Evolutionary conservation across 2,797 vertebrate species (phyloP), one percentile per base, ranked within the genome.

Genomic region (Myiotriccus ornatus): DNA sequence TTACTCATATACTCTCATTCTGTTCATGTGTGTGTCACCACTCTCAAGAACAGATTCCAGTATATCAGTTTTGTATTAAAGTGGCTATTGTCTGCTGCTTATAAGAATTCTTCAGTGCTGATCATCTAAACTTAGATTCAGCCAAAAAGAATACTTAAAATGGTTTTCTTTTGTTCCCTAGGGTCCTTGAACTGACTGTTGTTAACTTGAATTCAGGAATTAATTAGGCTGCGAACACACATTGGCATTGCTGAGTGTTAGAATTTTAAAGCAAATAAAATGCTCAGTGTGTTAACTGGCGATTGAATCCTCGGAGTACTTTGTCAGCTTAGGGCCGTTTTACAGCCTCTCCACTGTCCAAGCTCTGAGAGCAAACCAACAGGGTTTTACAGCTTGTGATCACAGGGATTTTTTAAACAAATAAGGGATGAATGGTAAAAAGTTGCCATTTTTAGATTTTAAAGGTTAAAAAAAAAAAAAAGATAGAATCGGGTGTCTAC

Each of bases 211-310:
- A 88, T 86, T 64, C 85, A 82, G 77, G 85, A 94, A 88, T 96
- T 96, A 96, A 96, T 96, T 94, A 91, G 83, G 35, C 89, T 90
- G 83, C 74, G 83, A 96, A 84, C 93, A 95, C 95, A 94, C 89
- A 93, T 64, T 94, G 94, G 77, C 94, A 88, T 88, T 88, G 76
- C 92, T 70, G 73, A 79, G 55, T 84, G 83, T 53, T 78, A 79
- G 89, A 93, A 81, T 93, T 94, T 92, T 91, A 88, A 92, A 91
- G 82, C 87, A 95, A 94, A 93, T 94, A 81, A 95, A 96, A 94
- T 93, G 83, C 83, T 94, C 37, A 50, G 86, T 94, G 87, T 97
- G 89, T 93, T 95, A 95, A 96, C 71, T 95, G 89, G 63, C 67
- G 84, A 1, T 82, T 84, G 94, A 90, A 50, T 84, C 63, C 44